phyloP scores from a whole-genome alignment of 35 echinoderm and acorn worm species.

The Acanthaster planci region DNA sequence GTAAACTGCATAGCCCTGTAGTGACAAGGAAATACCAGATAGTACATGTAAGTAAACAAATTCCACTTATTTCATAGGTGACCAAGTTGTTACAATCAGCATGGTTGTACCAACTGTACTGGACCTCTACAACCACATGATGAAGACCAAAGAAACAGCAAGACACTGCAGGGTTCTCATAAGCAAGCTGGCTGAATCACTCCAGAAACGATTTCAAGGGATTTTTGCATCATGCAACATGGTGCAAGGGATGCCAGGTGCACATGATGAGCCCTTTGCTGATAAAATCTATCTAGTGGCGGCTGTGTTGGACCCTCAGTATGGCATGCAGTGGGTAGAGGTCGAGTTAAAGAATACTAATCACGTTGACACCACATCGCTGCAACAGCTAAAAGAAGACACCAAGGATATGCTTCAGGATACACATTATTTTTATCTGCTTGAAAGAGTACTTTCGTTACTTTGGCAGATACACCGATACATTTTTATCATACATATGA shows the following conservation, averaged over 20 bases:
- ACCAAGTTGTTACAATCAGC: slow-evolving; percentile 28
- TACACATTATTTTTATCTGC: too few relatives aligned
- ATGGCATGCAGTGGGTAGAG: slow-evolving; percentile 35
- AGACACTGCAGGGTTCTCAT: neutral
- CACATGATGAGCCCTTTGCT: slow-evolving; percentile 4
- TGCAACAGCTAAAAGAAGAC: too few relatives aligned
- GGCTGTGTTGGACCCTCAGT: slow-evolving; percentile 43
- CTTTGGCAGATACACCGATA: too few relatives aligned
- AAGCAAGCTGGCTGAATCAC: neutral
- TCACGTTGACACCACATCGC: too few relatives aligned
- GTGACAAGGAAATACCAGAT: too few relatives aligned
- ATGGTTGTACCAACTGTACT: slow-evolving; percentile 32
- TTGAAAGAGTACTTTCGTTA: too few relatives aligned
- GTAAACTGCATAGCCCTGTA: too few relatives aligned
- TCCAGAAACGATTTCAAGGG: slow-evolving; percentile 22
- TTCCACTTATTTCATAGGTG: too few relatives aligned
- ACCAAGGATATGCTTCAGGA: too few relatives aligned
- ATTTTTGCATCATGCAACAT: slow-evolving; percentile 39
- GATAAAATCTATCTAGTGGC: slow-evolving; percentile 32
- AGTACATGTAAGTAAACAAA: too few relatives aligned
- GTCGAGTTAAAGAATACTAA: too few relatives aligned
- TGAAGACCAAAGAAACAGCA: neutral
- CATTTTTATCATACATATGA: too few relatives aligned
- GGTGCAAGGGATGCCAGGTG: neutral
- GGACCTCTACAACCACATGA: slow-evolving; percentile 36